These are phyloP conservation scores for Phengaris arion DNA, from an alignment of 2,888 invertebrate genomes.

Conservation along the genomic window DNA sequence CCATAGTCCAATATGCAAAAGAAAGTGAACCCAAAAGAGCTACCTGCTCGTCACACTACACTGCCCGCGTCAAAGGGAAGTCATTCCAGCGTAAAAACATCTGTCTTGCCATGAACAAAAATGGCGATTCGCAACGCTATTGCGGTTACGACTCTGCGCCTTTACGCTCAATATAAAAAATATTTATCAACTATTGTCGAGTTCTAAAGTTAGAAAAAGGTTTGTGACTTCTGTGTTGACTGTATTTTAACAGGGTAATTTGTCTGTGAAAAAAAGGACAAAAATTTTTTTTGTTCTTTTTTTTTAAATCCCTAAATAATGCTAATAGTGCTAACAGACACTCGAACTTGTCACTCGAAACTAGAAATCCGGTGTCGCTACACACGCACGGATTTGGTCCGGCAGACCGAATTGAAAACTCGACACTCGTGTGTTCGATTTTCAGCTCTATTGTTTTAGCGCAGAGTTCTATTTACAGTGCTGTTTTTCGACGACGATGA, in stretches of 20 bases:
- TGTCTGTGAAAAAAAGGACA: too few relatives aligned
- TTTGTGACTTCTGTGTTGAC: background rate
- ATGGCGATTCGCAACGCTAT: constrained; percentile 37
- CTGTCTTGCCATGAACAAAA: constrained; percentile 42
- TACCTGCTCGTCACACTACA: constrained; percentile 49
- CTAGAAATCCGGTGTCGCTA: too few relatives aligned
- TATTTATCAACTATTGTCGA: constrained; percentile 10
- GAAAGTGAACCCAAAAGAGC: constrained; percentile 30
- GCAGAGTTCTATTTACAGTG: too few relatives aligned
- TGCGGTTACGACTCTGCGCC: constrained; percentile 28
- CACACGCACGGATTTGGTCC: too few relatives aligned
- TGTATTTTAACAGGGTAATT: background rate
- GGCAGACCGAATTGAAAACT: too few relatives aligned
- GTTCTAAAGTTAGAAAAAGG: background rate
- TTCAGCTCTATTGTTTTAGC: too few relatives aligned
- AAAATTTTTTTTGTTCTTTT: background rate
- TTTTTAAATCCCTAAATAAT: too few relatives aligned
- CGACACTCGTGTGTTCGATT: too few relatives aligned
- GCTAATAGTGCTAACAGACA: too few relatives aligned
- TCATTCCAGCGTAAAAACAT: constrained; percentile 46
- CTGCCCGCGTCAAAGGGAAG: constrained; percentile 50
- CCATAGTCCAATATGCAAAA: constrained; percentile 27
- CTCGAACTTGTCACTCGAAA: too few relatives aligned
- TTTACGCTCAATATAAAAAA: constrained; percentile 7
- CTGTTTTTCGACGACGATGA: too few relatives aligned